Percentiles rank a stretch among this genome's conserved stretches.
Evolutionary conservation across 1,140 invertebrate species (phyloP).

Genomic region (Berghia stephanieae): DNA sequence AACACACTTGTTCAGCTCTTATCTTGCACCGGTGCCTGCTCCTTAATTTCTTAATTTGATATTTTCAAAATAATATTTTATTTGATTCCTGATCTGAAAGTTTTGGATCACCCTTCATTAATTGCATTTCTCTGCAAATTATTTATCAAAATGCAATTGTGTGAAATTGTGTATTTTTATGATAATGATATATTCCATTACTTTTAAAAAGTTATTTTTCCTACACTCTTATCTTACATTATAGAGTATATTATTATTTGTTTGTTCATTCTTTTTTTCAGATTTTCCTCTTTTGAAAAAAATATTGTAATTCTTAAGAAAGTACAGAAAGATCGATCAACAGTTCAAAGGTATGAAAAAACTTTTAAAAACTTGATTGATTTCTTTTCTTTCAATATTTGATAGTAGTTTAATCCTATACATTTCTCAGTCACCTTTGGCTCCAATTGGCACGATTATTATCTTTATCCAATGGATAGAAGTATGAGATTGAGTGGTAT

Average conservation of each 20-base stretch:
- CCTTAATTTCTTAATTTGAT: too few species aligned
- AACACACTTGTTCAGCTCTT: too few species aligned
- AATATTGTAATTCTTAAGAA: constrained; percentile 56
- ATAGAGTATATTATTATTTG: background rate
- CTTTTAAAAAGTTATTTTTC: background rate
- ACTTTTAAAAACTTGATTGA: background rate
- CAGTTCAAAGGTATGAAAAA: constrained; percentile 44
- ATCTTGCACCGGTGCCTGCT: too few species aligned
- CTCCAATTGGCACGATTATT: background rate
- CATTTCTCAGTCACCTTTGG: background rate
- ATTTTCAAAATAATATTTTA: too few species aligned
- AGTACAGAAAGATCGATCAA: constrained; percentile 35
- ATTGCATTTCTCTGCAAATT: background rate
- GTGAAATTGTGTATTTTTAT: background rate
- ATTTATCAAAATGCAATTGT: background rate
- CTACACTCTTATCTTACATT: background rate
- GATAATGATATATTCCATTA: too few species aligned
- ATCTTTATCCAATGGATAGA: background rate
- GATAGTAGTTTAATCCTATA: background rate
- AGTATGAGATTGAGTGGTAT: background rate
- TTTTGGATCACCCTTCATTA: too few species aligned
- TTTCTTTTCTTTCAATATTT: background rate
- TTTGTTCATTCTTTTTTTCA: constrained; percentile 19
- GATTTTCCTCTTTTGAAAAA: constrained; percentile 35
- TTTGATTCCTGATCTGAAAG: too few species aligned